A percentile compares a stretch with the other conserved stretches of the same genome.
Evolutionary conservation across 2,888 invertebrate species (phyloP).

Genomic region (Apodemia mormo): DNA sequence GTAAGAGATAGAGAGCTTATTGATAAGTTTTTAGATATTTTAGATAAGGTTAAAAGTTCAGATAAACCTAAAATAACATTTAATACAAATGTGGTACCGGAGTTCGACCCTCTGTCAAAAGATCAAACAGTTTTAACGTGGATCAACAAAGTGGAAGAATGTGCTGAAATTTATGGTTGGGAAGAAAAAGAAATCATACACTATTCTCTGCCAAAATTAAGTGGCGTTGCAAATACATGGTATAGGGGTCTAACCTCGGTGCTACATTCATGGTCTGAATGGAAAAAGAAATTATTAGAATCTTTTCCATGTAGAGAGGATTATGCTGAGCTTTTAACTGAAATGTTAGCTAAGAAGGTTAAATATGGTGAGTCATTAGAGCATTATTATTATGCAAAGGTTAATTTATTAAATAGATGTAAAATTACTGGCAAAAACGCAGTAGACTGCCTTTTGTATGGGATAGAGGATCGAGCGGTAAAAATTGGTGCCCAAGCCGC

Average conservation of each 20-base stretch:
- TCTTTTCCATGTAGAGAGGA: slow-evolving; percentile 33
- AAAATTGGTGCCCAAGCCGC: slow-evolving; percentile 25
- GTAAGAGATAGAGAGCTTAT: too few relatives aligned
- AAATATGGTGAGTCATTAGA: slow-evolving; percentile 34
- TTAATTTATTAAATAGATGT: slow-evolving; percentile 32
- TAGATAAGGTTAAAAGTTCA: slow-evolving; percentile 4
- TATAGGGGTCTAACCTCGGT: slow-evolving; percentile 34
- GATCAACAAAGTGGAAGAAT: slow-evolving; percentile 31
- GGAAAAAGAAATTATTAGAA: slow-evolving; percentile 32
- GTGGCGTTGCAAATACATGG: slow-evolving; percentile 33
- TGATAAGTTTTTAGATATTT: slow-evolving; percentile 7
- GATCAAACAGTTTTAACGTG: slow-evolving; percentile 27
- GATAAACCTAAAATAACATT: slow-evolving; percentile 8
- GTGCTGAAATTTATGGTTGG: slow-evolving; percentile 23
- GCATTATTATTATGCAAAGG: slow-evolving; percentile 31
- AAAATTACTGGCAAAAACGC: slow-evolving; percentile 29
- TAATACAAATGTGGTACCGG: slow-evolving; percentile 28
- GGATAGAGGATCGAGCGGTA: slow-evolving; percentile 30
- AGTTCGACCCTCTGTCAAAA: slow-evolving; percentile 32
- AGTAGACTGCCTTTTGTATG: slow-evolving; percentile 30
- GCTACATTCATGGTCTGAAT: slow-evolving; percentile 30
- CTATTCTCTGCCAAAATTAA: slow-evolving; percentile 32
- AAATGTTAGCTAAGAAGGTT: slow-evolving; percentile 31
- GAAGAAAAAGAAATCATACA: slow-evolving; percentile 30
- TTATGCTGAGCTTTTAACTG: slow-evolving; percentile 34